Conservation (phyloP, 2,113 vertebrate species). For the Passer domesticus region DNA sequence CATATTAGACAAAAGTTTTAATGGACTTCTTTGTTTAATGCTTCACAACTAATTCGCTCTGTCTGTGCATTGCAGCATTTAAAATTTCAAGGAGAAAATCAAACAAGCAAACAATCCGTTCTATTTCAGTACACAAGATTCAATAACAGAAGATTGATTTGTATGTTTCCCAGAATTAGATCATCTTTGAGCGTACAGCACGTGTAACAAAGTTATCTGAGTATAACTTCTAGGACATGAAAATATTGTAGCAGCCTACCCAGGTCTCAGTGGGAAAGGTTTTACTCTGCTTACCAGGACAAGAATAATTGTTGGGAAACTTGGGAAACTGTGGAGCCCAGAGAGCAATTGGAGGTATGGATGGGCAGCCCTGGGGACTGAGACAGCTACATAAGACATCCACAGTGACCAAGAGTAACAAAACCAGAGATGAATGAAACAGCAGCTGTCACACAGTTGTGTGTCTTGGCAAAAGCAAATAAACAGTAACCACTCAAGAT, state of each 20-base stretch:
- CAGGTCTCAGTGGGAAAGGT: background rate
- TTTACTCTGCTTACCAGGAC: background rate
- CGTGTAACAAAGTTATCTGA: background rate
- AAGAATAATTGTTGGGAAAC: background rate
- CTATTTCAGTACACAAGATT: background rate
- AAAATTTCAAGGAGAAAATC: background rate
- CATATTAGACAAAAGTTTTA: background rate
- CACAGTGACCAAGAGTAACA: background rate
- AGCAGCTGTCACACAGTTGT: background rate
- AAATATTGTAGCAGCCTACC: background rate
- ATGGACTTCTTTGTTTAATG: background rate
- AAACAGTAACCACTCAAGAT: background rate
- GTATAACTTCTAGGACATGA: background rate
- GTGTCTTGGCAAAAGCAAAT: background rate
- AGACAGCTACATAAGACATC: background rate
- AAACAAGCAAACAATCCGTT: accelerated
- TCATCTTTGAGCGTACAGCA: background rate
- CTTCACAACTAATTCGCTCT: background rate
- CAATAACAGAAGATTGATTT: background rate
- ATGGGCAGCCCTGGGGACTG: background rate
- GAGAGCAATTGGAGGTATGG: background rate
- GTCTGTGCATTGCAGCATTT: background rate
- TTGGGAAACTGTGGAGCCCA: background rate
- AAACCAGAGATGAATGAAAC: background rate
- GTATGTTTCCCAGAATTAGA: background rate